Conservation (phyloP, 2,888 invertebrate genomes). For the Cepaea hortensis region DNA sequence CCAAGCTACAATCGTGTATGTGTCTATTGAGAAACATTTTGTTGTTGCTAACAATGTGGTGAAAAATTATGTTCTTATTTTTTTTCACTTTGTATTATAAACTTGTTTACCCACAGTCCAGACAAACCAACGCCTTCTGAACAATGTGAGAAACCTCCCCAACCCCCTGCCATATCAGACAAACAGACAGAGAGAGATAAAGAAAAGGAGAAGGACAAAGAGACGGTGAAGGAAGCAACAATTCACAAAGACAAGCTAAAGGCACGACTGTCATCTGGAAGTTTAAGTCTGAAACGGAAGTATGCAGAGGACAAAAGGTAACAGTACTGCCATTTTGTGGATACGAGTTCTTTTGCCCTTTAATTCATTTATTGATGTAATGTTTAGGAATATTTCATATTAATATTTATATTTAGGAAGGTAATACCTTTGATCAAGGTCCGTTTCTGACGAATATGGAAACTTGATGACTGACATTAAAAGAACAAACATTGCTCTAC, state of each 20-base stretch:
- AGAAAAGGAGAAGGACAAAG: constrained; percentile 39
- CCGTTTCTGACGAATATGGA: too few relatives aligned
- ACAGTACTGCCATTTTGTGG: too few relatives aligned
- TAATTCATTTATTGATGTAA: neutral
- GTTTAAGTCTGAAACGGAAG: constrained; percentile 58
- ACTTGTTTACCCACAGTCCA: neutral
- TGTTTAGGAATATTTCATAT: neutral
- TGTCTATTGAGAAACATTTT: too few relatives aligned
- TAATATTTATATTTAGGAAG: neutral
- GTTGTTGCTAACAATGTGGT: neutral
- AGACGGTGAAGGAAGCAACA: constrained; percentile 30
- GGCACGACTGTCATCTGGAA: constrained; percentile 24
- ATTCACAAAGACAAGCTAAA: constrained; percentile 51
- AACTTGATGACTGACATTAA: too few relatives aligned
- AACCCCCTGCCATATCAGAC: constrained; percentile 18
- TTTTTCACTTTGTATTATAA: neutral
- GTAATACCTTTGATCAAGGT: neutral
- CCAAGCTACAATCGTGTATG: too few relatives aligned
- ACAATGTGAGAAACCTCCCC: constrained; percentile 23
- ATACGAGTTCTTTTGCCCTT: neutral
- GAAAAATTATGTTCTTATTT: neutral
- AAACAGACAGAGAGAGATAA: constrained; percentile 29
- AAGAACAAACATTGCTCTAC: too few relatives aligned
- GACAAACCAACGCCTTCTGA: constrained; percentile 17
- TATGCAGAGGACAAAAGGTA: constrained; percentile 55